Base-by-base conservation (phyloP, 2,113 vertebrate species). In the Ochotona princeps region DNA sequence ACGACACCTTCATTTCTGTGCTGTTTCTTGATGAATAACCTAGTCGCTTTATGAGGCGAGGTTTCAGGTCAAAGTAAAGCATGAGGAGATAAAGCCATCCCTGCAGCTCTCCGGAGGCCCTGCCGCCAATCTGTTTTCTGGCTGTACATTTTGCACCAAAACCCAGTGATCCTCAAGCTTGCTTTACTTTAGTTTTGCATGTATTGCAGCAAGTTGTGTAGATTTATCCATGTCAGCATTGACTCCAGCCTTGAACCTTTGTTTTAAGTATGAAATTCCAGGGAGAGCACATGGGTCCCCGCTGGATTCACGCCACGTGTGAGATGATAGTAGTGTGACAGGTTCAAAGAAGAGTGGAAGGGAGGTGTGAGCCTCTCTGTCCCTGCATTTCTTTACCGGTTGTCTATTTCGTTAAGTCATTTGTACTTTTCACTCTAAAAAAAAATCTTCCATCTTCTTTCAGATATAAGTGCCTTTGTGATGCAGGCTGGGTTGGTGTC, bases 381-480 rank as follows among this genome's bases (percentile, higher is more conserved):
- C 14, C 78, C 8, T 35, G 76, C 23, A n/a, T 38, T 2, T 92
- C 87, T 91, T 96, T 35, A 60, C 92, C 23, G 74, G 44, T 96
- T 72, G 8, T 84, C 8, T 80, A 65, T 93, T n/a, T 86, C 35
- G 61, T 60, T 92, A 38, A 51, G 1, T 18, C 17, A 49, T 49
- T 49, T 93, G 17, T 72, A 74, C 32, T 11, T 81, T 83, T 69
- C 86, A 80, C 13, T 57, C 12, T 93, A 65, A 85, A 95, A 79
- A 65, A 17, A 4, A 44, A 44, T 44, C 38, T 73, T 7, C 26
- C 95, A 1, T 76, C 93, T 65, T 49, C 95, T 96, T 97, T 95
- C 97, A 99, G 99, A 92, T 99, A 99, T 96, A 98, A 94, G 69
- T 99, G 99, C 94, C 96, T 98, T 91, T 99, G 99, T 11, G 97